phyloP scores from a whole-genome alignment of 2,888 invertebrate genomes.

The Lasioglossum lativentre region DNA sequence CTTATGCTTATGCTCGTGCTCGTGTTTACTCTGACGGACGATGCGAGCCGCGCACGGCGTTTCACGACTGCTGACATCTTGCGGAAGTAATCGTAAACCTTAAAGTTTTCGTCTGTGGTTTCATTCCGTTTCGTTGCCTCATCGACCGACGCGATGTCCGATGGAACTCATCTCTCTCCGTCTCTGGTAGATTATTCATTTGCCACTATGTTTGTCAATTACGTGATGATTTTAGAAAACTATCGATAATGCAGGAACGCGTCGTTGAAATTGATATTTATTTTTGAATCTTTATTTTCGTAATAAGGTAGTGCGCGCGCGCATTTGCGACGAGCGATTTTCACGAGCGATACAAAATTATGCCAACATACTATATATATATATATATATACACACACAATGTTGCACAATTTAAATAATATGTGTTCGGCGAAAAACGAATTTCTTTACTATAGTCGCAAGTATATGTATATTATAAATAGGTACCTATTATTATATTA shows the following conservation, averaged over 20 bases:
- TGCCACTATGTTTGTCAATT: conserved; percentile 25
- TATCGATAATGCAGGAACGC: conserved; percentile 35
- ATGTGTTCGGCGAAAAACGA: neutral
- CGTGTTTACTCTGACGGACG: conserved; percentile 72
- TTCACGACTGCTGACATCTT: conserved; percentile 41
- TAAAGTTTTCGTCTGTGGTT: neutral
- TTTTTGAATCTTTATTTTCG: conserved; percentile 48
- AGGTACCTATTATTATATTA: too few relatives aligned
- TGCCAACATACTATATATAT: neutral
- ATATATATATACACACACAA: too few relatives aligned
- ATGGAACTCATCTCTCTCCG: too few relatives aligned
- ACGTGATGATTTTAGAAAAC: conserved; percentile 52
- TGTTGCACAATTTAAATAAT: neutral
- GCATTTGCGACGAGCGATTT: neutral
- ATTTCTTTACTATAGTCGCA: neutral
- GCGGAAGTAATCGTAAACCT: neutral
- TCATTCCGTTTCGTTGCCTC: neutral
- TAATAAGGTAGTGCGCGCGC: neutral
- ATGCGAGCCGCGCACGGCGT: conserved; percentile 67
- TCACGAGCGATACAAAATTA: neutral
- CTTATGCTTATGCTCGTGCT: conserved; percentile 8
- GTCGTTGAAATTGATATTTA: conserved; percentile 47
- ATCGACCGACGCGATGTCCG: conserved; percentile 15
- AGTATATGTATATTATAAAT: too few relatives aligned
- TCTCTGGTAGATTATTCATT: neutral